Base-by-base conservation (phyloP, 2,113 vertebrate species). In the Triplophysa tibetana region DNA sequence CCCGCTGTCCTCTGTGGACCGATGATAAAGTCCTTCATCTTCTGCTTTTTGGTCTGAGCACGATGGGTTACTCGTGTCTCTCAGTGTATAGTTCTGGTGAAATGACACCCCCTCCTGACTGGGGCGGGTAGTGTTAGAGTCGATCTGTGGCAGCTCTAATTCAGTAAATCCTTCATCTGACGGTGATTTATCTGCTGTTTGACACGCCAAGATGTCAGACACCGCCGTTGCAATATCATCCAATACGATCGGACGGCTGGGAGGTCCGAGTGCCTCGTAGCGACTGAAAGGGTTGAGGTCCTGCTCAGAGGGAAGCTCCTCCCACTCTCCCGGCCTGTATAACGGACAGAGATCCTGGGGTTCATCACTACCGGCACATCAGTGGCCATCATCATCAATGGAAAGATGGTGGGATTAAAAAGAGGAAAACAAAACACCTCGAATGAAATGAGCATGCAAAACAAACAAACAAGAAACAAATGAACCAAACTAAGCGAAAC, bases 291-390 rank as follows among this genome's bases (percentile, higher is more conserved):
- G 98, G 90, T 98, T 98, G 69, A 97, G 92, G 78, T 98, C 97
- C 26, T 88, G 95, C 84, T 98, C 97, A 14, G 96, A 98, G 0
- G 97, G 95, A 26, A 98, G 93, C 87, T 98, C 96, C 89, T 97
- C 98, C 98, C 97, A 99, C 89, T 98, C 96, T 84, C 96, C 95
- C 60, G 98, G 98, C 98, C 98, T 99, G 96, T 99, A 99, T 92
- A 99, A 94, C 94, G 98, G 98, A 96, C 96, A 98, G 93, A 99
- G 96, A 98, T 98, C 96, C 96, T 94, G 95, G 92, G 96, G 95
- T 95, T 94, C 94, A 88, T 99, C 98, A 92, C 98, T 99, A 94
- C 90, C 76, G 88, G 88, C 75, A 89, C n/a, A 87, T 92, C 92
- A 93, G 77, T 12, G 26, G 74, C 88, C 94, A 72, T 56, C 69